Evolutionary conservation across 1,140 invertebrate species (phyloP).

Genomic region (Drosophila malerkotliana): DNA sequence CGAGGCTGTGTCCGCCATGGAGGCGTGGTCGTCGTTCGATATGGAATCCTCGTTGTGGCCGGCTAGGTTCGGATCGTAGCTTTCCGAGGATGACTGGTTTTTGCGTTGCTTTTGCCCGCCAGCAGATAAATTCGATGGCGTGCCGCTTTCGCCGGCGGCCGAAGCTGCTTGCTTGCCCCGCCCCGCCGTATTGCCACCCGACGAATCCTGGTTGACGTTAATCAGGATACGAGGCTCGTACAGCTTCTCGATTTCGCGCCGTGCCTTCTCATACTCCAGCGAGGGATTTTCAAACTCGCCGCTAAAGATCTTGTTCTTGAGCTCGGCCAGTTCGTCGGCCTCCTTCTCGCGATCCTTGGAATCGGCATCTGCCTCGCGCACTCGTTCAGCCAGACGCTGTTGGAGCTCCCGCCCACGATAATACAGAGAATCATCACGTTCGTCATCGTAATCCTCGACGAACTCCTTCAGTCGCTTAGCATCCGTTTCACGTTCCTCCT

Average conservation of each 20-base stretch:
- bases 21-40: slow-evolving; percentile 69
- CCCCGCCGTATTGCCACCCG: not conserved
- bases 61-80: slow-evolving; percentile 25
- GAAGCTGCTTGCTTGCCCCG: slow-evolving; percentile 14
- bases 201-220: slow-evolving; percentile 85
- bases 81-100: slow-evolving; percentile 1
- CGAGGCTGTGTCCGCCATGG: slow-evolving; percentile 62
- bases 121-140: not conserved
- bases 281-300: slow-evolving; percentile 89
- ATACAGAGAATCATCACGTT: slow-evolving; percentile 97
- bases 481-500: slow-evolving; percentile 94
- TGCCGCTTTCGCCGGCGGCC: slow-evolving; percentile 4
- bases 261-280: slow-evolving; percentile 91
- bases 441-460: slow-evolving; percentile 99
- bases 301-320: slow-evolving; percentile 92
- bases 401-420: slow-evolving; percentile 96
- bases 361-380: slow-evolving; percentile 96
- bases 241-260: slow-evolving; percentile 91
- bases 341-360: slow-evolving; percentile 94
- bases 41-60: slow-evolving; percentile 61
- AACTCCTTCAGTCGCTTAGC: slow-evolving; percentile 98
- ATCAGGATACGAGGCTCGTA: slow-evolving; percentile 92
- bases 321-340: slow-evolving; percentile 95
- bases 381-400: slow-evolving; percentile 93
- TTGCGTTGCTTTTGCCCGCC: slow-evolving; percentile 3